These are phyloP conservation scores for Capreolus pygargus DNA, from an alignment of 2,113 vertebrate genomes.

Conservation along the genomic window DNA sequence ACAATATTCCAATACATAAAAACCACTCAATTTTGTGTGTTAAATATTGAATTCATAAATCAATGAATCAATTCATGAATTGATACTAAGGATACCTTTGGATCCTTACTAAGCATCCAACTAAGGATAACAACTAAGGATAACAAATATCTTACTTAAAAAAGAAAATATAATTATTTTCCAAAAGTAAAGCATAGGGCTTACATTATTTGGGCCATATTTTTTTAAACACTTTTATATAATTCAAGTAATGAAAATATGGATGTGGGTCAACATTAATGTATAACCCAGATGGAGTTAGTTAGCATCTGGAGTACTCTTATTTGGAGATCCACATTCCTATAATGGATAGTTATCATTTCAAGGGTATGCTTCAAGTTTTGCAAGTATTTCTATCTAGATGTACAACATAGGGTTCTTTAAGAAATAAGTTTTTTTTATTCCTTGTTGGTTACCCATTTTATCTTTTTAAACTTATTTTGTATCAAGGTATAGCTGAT, in stretches of 20 bases:
- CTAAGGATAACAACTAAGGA: neutral
- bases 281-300: neutral
- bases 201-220: neutral
- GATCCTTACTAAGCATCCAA: neutral
- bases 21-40: neutral
- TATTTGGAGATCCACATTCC: neutral
- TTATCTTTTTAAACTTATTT: neutral
- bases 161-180: constrained; percentile 13
- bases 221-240: neutral
- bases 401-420: neutral
- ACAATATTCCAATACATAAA: neutral
- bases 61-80: neutral
- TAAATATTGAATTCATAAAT: constrained; percentile 39
- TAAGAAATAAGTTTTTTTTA: neutral
- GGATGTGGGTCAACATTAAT: neutral
- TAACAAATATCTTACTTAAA: neutral
- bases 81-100: neutral
- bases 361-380: neutral
- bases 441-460: neutral
- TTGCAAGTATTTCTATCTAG: constrained; percentile 1
- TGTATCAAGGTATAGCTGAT: neutral
- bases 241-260: neutral
- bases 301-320: neutral
- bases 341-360: neutral
- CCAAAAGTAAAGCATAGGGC: neutral